A percentile compares a stretch with the other conserved stretches of the same genome.
These are phyloP conservation scores for Gonatopus flavifemur DNA, from an alignment of 1,140 invertebrate genomes.

Conservation along the genomic window DNA sequence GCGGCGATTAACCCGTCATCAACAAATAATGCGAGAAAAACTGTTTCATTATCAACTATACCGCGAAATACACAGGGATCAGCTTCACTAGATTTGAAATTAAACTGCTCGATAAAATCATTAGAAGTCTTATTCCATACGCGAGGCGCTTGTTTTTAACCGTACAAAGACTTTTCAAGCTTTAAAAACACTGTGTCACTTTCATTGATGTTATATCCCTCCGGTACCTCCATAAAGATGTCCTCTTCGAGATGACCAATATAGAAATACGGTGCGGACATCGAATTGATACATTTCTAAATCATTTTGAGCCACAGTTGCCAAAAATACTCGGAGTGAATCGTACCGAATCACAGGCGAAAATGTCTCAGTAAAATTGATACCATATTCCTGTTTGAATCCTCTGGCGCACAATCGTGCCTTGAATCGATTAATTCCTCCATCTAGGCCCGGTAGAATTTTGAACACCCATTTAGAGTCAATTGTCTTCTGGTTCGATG, in stretches of 20 bases:
- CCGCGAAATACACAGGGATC: slow-evolving; percentile 12
- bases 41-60: neutral
- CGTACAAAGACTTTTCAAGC: neutral
- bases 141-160: neutral
- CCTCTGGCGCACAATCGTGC: slow-evolving; percentile 32
- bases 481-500: slow-evolving; percentile 21
- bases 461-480: slow-evolving; percentile 37
- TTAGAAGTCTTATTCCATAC: slow-evolving; percentile 1
- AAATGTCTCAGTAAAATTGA: slow-evolving; percentile 18
- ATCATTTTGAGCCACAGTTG: slow-evolving; percentile 16
- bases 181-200: neutral
- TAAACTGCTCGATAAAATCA: slow-evolving; percentile 2
- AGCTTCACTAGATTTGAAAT: neutral
- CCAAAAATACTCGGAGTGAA: too few species aligned
- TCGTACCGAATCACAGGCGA: slow-evolving; percentile 19
- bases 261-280: neutral
- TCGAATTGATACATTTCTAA: neutral
- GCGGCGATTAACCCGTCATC: slow-evolving; percentile 29
- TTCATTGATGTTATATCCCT: neutral
- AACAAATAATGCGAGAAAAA: slow-evolving; percentile 29
- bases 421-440: slow-evolving; percentile 21
- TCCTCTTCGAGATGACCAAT: neutral
- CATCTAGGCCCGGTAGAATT: slow-evolving; percentile 29
- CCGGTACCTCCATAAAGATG: neutral
- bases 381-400: slow-evolving; percentile 27